These are phyloP conservation scores for Triops longicaudatus DNA, from an alignment of 1,140 invertebrate species.

Conservation along the genomic window DNA sequence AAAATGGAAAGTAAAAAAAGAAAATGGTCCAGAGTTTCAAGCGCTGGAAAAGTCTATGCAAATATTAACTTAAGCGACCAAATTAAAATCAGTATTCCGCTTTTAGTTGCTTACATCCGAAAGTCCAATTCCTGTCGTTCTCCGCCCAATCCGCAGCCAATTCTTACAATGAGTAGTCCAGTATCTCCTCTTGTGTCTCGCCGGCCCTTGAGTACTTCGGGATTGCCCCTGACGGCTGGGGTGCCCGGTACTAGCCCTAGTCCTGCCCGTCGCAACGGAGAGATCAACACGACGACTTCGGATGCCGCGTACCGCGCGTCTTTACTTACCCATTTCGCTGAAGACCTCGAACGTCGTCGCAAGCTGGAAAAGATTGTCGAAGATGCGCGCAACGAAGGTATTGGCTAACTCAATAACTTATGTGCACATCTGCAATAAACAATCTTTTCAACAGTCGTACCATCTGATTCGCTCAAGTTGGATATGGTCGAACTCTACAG, in stretches of 20 bases:
- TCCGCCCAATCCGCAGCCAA: background rate
- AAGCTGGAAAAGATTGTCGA: slow-evolving; percentile 22
- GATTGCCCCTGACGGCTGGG: background rate
- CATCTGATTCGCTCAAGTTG: slow-evolving; percentile 47
- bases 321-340: slow-evolving; percentile 24
- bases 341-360: slow-evolving; percentile 26
- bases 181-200: background rate
- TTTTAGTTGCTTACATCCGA: background rate
- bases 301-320: slow-evolving; percentile 26
- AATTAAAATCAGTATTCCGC: background rate
- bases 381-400: slow-evolving; percentile 25
- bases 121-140: background rate
- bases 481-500: slow-evolving; percentile 53
- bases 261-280: background rate
- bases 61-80: background rate
- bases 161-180: background rate
- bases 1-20: too few relatives aligned
- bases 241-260: background rate
- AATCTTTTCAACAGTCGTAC: background rate
- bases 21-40: too few relatives aligned
- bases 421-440: background rate
- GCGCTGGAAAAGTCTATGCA: too few relatives aligned
- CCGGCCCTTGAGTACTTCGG: background rate
- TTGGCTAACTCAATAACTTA: background rate
- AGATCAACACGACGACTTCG: background rate